These are phyloP conservation scores for Samia ricini DNA, from an alignment of 1,140 invertebrate genomes.

Conservation along the genomic window DNA sequence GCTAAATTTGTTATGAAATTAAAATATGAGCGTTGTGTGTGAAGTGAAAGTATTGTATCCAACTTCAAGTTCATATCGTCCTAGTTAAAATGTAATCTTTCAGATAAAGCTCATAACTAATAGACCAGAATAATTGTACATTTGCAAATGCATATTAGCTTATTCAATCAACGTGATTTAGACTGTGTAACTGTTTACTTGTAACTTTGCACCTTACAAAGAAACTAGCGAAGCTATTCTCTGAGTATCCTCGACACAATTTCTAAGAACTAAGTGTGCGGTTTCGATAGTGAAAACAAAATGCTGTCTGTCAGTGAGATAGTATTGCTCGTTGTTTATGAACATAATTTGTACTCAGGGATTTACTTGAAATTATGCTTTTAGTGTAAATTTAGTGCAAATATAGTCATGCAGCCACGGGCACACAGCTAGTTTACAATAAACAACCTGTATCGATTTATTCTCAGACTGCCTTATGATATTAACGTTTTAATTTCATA, in stretches of 20 bases:
- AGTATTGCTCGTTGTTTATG: background rate
- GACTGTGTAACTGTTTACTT: background rate
- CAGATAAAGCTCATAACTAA: too few species aligned
- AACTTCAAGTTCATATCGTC: too few species aligned
- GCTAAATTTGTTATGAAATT: too few species aligned
- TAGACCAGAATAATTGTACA: too few species aligned
- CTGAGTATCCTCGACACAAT: constrained; percentile 12
- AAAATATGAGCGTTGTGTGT: too few species aligned
- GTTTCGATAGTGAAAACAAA: background rate
- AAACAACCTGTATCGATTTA: too few species aligned
- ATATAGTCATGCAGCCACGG: too few species aligned
- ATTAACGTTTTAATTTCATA: too few species aligned
- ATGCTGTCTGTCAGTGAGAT: background rate
- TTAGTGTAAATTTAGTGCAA: background rate
- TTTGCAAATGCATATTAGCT: background rate
- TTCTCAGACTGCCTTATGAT: too few species aligned
- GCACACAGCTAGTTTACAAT: too few species aligned
- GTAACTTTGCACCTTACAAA: constrained; percentile 12
- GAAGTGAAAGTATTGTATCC: too few species aligned
- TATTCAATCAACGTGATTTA: background rate
- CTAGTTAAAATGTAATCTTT: too few species aligned
- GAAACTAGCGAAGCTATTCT: constrained; percentile 31
- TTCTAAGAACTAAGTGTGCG: background rate
- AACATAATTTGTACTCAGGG: background rate
- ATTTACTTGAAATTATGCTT: background rate